A percentile compares a stretch with the other conserved stretches of the same genome.
Evolutionary conservation across 2,113 vertebrate species (phyloP).

Genomic region (Oryzias celebensis): DNA sequence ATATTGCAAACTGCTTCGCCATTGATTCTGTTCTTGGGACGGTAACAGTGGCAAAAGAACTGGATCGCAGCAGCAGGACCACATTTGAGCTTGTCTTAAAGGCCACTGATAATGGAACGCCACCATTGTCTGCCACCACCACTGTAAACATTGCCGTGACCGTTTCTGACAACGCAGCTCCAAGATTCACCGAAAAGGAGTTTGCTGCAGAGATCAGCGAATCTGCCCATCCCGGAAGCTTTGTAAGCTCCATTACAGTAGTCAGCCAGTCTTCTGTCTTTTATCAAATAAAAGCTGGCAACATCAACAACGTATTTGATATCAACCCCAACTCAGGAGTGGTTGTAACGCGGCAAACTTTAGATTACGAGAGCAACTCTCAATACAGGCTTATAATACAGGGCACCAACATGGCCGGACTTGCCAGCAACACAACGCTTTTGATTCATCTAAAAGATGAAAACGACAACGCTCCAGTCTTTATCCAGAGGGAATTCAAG

Average conservation of each 20-base stretch:
- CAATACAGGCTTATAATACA: slow-evolving; percentile 85
- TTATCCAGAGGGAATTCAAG: slow-evolving; percentile 83
- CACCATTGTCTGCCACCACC: slow-evolving; percentile 83
- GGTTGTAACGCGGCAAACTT: slow-evolving; percentile 83
- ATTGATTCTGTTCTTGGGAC: slow-evolving; percentile 90
- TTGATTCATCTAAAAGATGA: slow-evolving; percentile 89
- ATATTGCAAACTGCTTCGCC: slow-evolving; percentile 90
- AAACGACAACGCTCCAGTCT: slow-evolving; percentile 91
- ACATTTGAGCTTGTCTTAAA: slow-evolving; percentile 88
- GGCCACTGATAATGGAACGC: slow-evolving; percentile 86
- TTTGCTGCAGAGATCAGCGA: slow-evolving; percentile 91
- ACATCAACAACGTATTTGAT: slow-evolving; percentile 82
- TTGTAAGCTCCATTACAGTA: slow-evolving; percentile 85
- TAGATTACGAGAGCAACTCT: slow-evolving; percentile 89
- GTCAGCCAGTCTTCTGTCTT: slow-evolving; percentile 92
- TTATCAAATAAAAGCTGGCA: slow-evolving; percentile 93
- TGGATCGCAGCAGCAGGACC: slow-evolving; percentile 85
- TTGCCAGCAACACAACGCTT: slow-evolving; percentile 85
- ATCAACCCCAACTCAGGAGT: slow-evolving; percentile 95
- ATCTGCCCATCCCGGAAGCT: slow-evolving; percentile 79
- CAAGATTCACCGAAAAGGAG: slow-evolving; percentile 86
- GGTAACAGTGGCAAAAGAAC: slow-evolving; percentile 88
- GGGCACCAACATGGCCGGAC: slow-evolving; percentile 94
- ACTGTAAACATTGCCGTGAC: slow-evolving; percentile 86
- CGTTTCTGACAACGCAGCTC: slow-evolving; percentile 90